Evolutionary conservation across 2,888 invertebrate genomes (phyloP).

Genomic region (Drosophila rellima): DNA sequence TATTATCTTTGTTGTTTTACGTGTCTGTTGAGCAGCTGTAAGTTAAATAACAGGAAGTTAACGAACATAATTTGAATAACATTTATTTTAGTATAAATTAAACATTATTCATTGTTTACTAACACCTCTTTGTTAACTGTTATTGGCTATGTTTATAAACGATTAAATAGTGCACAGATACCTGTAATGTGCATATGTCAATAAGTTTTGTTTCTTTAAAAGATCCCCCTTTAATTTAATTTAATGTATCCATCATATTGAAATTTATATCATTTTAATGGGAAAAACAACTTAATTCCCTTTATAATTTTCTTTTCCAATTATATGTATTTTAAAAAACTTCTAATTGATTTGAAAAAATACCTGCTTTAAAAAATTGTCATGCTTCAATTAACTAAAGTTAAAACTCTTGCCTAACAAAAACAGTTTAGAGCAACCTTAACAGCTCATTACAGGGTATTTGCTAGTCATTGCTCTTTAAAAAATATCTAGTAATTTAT

Average conservation of each 20-base stretch:
- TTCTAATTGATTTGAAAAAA: background rate
- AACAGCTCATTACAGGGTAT: background rate
- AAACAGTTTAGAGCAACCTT: background rate
- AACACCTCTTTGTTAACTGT: background rate
- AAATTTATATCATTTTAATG: background rate
- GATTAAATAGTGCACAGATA: too few species aligned
- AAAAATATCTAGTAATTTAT: background rate
- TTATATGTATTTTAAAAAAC: background rate
- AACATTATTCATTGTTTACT: too few species aligned
- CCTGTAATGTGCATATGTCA: too few species aligned
- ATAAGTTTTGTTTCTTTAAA: too few species aligned
- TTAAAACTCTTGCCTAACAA: background rate
- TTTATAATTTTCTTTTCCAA: background rate
- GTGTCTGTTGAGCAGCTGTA: background rate
- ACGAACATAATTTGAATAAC: background rate
- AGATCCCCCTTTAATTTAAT: too few species aligned
- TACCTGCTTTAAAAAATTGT: background rate
- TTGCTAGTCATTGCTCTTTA: background rate
- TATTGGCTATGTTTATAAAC: too few species aligned
- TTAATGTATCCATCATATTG: too few species aligned
- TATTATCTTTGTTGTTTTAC: background rate
- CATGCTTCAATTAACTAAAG: background rate
- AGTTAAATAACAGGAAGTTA: background rate
- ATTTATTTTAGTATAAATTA: too few species aligned
- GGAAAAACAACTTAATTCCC: background rate